phyloP scores from a whole-genome alignment of 2,113 vertebrate species.

The Plotosus lineatus region DNA sequence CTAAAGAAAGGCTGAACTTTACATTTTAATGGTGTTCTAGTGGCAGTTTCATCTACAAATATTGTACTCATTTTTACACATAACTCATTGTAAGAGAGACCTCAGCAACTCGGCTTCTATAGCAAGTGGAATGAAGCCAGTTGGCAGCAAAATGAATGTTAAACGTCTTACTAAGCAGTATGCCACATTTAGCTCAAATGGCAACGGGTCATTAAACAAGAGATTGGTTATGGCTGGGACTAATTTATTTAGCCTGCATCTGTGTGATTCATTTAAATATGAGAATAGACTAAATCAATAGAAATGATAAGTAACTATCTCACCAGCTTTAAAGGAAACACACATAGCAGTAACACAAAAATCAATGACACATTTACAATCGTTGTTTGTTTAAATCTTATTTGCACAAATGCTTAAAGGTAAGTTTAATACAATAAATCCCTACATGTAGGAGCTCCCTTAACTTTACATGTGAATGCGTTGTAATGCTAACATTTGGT shows the following conservation, averaged over 20 bases:
- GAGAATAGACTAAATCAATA: conserved; percentile 42
- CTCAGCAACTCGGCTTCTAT: neutral
- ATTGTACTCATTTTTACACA: conserved; percentile 12
- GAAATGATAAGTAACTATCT: conserved; percentile 44
- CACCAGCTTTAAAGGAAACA: neutral
- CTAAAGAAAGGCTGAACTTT: neutral
- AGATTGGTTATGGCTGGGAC: conserved; percentile 51
- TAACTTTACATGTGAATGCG: no score
- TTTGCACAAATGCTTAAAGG: neutral
- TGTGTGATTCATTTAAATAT: conserved; percentile 49
- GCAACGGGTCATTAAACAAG: conserved; percentile 49
- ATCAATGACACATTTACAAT: neutral
- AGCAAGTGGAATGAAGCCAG: conserved; percentile 28
- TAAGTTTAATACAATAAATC: neutral
- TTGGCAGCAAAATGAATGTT: conserved; percentile 38
- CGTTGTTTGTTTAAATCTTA: neutral
- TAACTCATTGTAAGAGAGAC: conserved; percentile 19
- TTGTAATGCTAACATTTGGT: no score
- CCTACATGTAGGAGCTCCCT: neutral
- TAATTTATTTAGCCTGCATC: conserved; percentile 49
- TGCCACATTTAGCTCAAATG: conserved; percentile 45
- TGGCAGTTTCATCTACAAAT: conserved; percentile 7
- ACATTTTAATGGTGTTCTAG: neutral
- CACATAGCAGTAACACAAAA: neutral
- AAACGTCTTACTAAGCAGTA: conserved; percentile 29